phyloP scores from a whole-genome alignment of 2,113 vertebrate genomes.

The Corvus hawaiiensis region DNA sequence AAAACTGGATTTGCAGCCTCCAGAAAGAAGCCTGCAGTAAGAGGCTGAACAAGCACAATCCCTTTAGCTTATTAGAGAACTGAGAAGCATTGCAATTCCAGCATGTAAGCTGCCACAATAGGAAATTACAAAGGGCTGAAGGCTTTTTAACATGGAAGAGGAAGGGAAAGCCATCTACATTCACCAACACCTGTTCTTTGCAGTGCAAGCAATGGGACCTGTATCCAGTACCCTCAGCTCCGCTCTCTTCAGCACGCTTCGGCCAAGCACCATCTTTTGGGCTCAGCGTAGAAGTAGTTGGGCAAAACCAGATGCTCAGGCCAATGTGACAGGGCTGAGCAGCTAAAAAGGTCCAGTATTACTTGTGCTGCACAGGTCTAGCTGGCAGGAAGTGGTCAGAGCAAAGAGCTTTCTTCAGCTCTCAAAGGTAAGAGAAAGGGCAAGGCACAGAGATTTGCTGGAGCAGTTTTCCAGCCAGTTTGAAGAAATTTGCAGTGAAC shows the following conservation, averaged over 20 bases:
- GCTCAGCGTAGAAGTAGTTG: not conserved
- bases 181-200: not conserved
- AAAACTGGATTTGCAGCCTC: conserved; percentile 39
- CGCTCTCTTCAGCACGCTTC: not conserved
- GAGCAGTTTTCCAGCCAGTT: not conserved
- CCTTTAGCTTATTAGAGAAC: conserved; percentile 14
- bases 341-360: not conserved
- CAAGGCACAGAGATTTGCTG: not conserved
- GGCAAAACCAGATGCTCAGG: not conserved
- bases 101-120: not conserved
- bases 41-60: conserved; percentile 35
- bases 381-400: not conserved
- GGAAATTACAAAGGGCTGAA: not conserved
- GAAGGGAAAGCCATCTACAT: not conserved
- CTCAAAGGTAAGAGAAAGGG: not conserved
- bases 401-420: not conserved
- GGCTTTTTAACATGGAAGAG: not conserved
- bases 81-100: not conserved
- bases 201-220: not conserved
- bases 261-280: not conserved
- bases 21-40: not conserved
- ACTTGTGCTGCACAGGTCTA: not conserved
- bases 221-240: not conserved
- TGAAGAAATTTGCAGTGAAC: not conserved
- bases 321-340: not conserved